Conservation (phyloP, 1,140 invertebrate species). For the Wiebesia pumilae region DNA sequence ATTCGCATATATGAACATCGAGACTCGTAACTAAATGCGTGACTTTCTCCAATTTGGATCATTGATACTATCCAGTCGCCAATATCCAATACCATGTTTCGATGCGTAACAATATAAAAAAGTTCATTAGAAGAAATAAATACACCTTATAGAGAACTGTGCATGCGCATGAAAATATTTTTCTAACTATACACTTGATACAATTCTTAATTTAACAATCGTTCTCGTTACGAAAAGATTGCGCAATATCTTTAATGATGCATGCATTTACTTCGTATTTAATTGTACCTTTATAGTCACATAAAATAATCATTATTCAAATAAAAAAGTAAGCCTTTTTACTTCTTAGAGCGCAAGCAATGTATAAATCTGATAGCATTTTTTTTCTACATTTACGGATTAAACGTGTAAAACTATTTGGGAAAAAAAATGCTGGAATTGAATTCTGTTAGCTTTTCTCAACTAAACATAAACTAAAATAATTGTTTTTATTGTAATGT, state of each 20-base stretch:
- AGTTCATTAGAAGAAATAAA: not conserved
- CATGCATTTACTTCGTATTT: too few relatives aligned
- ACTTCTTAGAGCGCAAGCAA: too few relatives aligned
- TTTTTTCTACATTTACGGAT: too few relatives aligned
- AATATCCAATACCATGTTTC: conserved; percentile 9
- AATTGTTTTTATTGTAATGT: too few relatives aligned
- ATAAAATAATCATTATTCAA: too few relatives aligned
- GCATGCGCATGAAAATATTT: not conserved
- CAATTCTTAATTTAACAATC: not conserved
- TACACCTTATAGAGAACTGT: not conserved
- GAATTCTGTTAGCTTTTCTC: too few relatives aligned
- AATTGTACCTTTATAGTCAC: too few relatives aligned
- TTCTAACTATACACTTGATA: not conserved
- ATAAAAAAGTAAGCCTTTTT: too few relatives aligned
- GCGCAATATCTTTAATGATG: not conserved
- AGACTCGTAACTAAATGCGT: not conserved
- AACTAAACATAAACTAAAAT: too few relatives aligned
- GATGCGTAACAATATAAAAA: not conserved
- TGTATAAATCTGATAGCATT: too few relatives aligned
- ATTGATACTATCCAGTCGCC: not conserved
- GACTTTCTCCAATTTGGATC: conserved; percentile 14
- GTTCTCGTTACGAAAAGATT: not conserved
- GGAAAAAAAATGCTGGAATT: too few relatives aligned
- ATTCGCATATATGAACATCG: not conserved
- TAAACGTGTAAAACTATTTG: too few relatives aligned